phyloP scores from a whole-genome alignment of 2,888 invertebrate genomes.

The Caenorhabditis auriculariae region DNA sequence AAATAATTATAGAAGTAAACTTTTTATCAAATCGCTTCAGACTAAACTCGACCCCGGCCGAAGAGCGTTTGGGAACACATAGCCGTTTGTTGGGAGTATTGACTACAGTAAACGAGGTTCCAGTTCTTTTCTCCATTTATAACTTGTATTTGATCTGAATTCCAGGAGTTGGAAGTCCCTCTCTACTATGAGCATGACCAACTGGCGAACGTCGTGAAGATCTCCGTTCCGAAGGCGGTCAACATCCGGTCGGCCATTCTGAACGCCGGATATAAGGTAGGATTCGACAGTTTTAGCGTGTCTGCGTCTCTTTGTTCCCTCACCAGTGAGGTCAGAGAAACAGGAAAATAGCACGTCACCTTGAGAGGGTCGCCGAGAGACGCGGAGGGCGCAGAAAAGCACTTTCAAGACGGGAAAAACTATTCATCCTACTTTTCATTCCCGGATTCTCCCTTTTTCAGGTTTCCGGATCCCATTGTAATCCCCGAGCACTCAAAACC shows the following conservation, averaged over 20 bases:
- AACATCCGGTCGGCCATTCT: conserved; percentile 80
- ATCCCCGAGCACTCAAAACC: conserved; percentile 86
- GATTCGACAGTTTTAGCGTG: no score
- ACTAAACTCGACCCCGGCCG: conserved; percentile 52
- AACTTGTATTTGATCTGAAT: background rate
- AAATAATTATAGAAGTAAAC: background rate
- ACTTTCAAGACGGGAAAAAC: no score
- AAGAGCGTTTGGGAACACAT: conserved; percentile 72
- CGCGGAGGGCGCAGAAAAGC: no score
- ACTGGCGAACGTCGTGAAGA: conserved; percentile 72
- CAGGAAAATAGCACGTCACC: no score
- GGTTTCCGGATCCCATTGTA: conserved; percentile 89
- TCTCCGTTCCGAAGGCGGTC: conserved; percentile 56
- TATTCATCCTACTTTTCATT: no score
- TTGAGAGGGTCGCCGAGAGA: no score
- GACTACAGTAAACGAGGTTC: conserved; percentile 72
- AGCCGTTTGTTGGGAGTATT: conserved; percentile 80
- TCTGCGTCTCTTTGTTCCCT: no score
- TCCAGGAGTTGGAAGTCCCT: conserved; percentile 75
- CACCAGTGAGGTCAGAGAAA: no score
- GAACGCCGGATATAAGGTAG: conserved; percentile 75
- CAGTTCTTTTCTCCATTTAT: conserved; percentile 61
- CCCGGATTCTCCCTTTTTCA: no score
- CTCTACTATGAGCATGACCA: conserved; percentile 84
- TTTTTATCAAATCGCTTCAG: no score